phyloP scores from a whole-genome alignment of 2,797 vertebrate genomes.

The Acomys russatus region DNA sequence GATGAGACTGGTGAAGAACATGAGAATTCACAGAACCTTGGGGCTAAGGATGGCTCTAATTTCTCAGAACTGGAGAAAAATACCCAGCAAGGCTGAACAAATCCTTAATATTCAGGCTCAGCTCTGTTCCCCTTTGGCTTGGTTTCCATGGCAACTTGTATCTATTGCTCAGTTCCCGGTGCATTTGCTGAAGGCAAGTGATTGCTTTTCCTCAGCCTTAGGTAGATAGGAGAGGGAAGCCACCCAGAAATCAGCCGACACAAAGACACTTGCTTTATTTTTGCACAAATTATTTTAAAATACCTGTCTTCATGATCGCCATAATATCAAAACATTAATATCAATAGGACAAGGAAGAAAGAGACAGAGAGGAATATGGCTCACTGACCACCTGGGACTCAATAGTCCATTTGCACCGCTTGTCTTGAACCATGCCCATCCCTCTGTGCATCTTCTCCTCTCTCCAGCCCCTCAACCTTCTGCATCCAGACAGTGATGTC shows the following conservation, averaged over 20 bases:
- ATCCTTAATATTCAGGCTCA: conserved; percentile 50
- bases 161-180: conserved; percentile 11
- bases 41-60: neutral
- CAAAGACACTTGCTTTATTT: neutral
- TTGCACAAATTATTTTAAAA: neutral
- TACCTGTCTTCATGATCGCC: neutral
- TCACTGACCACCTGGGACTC: too few species aligned
- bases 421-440: neutral
- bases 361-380: too few species aligned
- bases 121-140: conserved; percentile 48
- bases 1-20: neutral
- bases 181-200: conserved; percentile 17
- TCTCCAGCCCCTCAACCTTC: neutral
- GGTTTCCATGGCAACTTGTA: conserved; percentile 70
- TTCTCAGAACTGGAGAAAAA: neutral
- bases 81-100: conserved; percentile 6
- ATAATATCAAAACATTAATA: conserved; percentile 21
- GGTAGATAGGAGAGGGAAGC: fast-evolving
- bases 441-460: neutral
- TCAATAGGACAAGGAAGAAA: neutral
- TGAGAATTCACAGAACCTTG: neutral
- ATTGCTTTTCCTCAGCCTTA: neutral
- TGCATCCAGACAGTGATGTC: neutral
- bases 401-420: neutral
- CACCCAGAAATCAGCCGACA: neutral